Conservation (phyloP, 2,888 invertebrate genomes). For the Coecobrya sp. region DNA sequence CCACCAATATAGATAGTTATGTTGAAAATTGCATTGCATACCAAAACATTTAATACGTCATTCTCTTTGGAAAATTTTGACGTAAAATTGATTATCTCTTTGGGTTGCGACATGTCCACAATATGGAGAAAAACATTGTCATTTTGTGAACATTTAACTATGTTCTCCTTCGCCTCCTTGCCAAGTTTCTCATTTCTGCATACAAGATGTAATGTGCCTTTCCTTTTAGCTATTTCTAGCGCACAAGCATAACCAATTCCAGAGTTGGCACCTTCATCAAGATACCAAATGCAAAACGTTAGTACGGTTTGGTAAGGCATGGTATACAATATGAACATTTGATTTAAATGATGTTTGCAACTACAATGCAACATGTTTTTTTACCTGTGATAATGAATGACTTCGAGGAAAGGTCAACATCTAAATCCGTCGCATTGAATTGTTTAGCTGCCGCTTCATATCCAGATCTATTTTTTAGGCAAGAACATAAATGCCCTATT, state of each 20-base stretch:
- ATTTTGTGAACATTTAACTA: slow-evolving; percentile 87
- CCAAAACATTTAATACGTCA: slow-evolving; percentile 88
- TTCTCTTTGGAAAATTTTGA: slow-evolving; percentile 87
- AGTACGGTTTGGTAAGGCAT: no score
- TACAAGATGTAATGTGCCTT: slow-evolving; percentile 88
- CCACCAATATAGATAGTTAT: not conserved
- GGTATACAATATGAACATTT: not conserved
- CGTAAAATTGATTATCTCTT: slow-evolving; percentile 88
- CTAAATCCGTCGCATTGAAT: slow-evolving; percentile 87
- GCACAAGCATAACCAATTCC: slow-evolving; percentile 88
- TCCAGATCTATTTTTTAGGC: slow-evolving; percentile 87
- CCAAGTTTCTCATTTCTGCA: slow-evolving; percentile 88
- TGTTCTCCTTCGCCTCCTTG: slow-evolving; percentile 87
- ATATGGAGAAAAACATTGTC: slow-evolving; percentile 88
- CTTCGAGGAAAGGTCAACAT: slow-evolving; percentile 87
- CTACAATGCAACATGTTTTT: no score
- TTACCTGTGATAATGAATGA: slow-evolving; percentile 88
- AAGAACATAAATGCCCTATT: no score
- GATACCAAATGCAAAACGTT: no score
- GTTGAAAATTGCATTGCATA: slow-evolving; percentile 84
- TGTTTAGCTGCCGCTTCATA: slow-evolving; percentile 87
- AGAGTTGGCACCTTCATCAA: slow-evolving; percentile 87
- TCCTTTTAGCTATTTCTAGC: slow-evolving; percentile 88
- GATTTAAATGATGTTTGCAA: no score
- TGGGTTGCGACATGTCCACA: slow-evolving; percentile 88